Conservation (phyloP, 2,888 invertebrate genomes). For the Patella depressa region DNA sequence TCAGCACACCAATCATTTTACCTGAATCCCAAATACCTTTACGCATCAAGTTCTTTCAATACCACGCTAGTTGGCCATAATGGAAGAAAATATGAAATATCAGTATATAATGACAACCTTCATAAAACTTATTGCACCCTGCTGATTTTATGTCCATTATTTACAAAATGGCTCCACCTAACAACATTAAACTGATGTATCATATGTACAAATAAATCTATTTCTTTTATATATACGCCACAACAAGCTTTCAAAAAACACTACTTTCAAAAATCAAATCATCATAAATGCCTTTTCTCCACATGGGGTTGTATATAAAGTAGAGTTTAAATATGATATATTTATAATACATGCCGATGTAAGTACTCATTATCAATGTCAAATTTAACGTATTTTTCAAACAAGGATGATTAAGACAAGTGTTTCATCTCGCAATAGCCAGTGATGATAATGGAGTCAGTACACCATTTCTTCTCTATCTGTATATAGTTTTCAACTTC, state of each 20-base stretch:
- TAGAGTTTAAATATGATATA: too few relatives aligned
- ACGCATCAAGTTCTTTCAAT: slow-evolving; percentile 3
- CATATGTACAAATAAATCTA: neutral
- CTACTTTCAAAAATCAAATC: neutral
- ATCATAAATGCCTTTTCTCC: neutral
- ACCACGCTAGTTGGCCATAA: neutral
- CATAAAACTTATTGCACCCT: neutral
- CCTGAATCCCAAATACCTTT: slow-evolving; percentile 1
- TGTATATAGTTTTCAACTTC: too few relatives aligned
- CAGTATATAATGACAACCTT: neutral
- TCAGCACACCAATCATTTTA: neutral
- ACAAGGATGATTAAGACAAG: too few relatives aligned
- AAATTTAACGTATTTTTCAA: too few relatives aligned
- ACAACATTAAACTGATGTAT: slow-evolving; percentile 6
- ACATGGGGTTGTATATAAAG: too few relatives aligned
- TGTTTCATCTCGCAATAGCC: too few relatives aligned
- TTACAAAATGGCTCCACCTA: neutral
- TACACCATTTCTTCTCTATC: too few relatives aligned
- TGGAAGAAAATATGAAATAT: slow-evolving; percentile 9
- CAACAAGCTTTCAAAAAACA: too few relatives aligned
- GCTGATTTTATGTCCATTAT: slow-evolving; percentile 9
- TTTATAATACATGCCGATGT: too few relatives aligned
- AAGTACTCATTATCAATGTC: too few relatives aligned
- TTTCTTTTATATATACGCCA: too few relatives aligned
- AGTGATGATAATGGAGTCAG: too few relatives aligned